Evolutionary conservation across 2,113 vertebrate species (phyloP).

Genomic region (Origma solitaria): DNA sequence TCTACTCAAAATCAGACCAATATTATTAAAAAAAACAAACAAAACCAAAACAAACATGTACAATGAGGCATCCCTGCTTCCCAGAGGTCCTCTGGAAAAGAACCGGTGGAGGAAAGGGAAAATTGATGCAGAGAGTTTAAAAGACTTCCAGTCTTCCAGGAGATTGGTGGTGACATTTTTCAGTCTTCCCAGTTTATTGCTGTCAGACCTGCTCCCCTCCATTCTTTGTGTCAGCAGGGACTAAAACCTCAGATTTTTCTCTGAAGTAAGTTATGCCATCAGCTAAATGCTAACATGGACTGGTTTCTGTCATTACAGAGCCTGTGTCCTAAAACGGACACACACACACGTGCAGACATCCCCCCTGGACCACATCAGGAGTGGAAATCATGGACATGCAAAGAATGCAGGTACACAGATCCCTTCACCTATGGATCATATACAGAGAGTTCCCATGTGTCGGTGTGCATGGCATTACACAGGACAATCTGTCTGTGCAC

Average conservation of each 20-base stretch:
- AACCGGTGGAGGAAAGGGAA: background rate
- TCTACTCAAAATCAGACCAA: background rate
- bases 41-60: background rate
- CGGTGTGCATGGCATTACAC: background rate
- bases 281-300: accelerated
- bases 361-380: background rate
- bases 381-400: background rate
- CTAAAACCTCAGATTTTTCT: background rate
- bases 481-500: background rate
- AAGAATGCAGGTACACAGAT: background rate
- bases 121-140: background rate
- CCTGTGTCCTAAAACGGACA: background rate
- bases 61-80: background rate
- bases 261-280: background rate
- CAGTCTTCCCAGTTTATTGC: background rate
- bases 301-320: background rate
- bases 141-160: background rate
- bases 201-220: background rate
- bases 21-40: background rate
- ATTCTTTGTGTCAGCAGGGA: background rate
- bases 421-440: accelerated
- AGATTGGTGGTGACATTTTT: background rate
- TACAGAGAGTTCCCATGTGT: background rate
- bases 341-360: background rate
- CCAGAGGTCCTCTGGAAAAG: background rate